Evolutionary conservation across 2,797 vertebrate species (phyloP), one percentile per base, ranked within the genome.

Genomic region (Champsocephalus gunnari): DNA sequence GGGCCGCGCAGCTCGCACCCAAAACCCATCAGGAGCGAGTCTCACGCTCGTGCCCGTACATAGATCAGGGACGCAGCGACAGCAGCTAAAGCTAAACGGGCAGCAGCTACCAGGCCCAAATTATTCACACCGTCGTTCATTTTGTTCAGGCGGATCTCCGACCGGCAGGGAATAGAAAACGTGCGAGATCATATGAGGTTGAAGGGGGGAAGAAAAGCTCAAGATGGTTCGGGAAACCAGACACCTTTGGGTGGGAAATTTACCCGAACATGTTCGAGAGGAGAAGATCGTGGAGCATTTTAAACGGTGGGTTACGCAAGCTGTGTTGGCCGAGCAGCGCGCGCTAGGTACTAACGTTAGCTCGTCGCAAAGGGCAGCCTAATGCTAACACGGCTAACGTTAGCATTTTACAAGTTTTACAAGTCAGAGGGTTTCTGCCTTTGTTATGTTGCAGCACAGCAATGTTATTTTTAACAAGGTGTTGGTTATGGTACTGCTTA

Each of bases 181-280:
- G 91, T 88, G 91, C 79, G 34, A 70, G 90, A 92, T 92, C 94
- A 86, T 94, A 94, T 95, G 94, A 93, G 94, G 89, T 88, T 93
- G 90, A 92, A 88, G 86, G 90, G 91, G 93, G 65, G 34, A 82
- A 88, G 85, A 77, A 80, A 84, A 83, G 74, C 90, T 89, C 96
- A 99, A 93, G 93, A 99, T 99, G 98, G 98, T 99, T 94, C 97
- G 98, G 96, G 98, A 99, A 96, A 99, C 98, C 96, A 98, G 98
- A 95, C 98, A 99, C 95, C 97, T 99, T 81, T 99, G 98, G 98
- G 98, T 99, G 96, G 98, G 98, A 92, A 99, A 99, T 95, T 96
- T 99, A 94, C 98, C 98, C 95, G 98, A 99, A 96, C 98, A 98
- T 85, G 98, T 99, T 83, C 96, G 98, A 89, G 98, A 99, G 84